Percentiles rank a stretch among this genome's conserved stretches.
These are phyloP conservation scores for Ernsta delagoae DNA, from an alignment of 2,888 invertebrate species.

Conservation along the genomic window DNA sequence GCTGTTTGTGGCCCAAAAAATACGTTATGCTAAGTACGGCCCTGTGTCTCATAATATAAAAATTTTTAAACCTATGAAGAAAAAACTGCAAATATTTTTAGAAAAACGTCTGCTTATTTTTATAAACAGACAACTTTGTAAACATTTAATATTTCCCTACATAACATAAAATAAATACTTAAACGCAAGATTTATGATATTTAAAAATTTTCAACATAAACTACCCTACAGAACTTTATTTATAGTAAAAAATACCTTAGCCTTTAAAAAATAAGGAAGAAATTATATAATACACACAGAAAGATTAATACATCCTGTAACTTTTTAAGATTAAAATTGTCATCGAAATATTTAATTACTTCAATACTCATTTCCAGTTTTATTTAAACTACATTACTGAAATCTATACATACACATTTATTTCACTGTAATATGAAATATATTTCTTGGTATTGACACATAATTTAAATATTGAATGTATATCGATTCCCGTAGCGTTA, in stretches of 20 bases:
- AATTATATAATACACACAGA: not conserved
- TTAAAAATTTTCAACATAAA: constrained; percentile 18
- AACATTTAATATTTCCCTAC: constrained; percentile 23
- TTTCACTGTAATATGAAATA: not conserved
- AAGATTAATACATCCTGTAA: not conserved
- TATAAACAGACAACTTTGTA: constrained; percentile 28
- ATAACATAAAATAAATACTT: constrained; percentile 7
- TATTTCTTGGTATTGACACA: not conserved
- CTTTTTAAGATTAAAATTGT: not conserved
- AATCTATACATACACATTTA: not conserved
- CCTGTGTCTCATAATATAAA: constrained; percentile 13
- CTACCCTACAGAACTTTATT: not conserved
- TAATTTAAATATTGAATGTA: not conserved
- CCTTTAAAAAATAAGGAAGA: not conserved
- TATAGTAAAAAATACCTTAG: not conserved
- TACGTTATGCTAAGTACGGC: constrained; percentile 33
- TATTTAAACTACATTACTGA: no score
- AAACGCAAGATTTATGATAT: constrained; percentile 17
- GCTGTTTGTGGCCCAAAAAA: not conserved
- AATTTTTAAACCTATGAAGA: constrained; percentile 21
- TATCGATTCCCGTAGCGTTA: constrained; percentile 17
- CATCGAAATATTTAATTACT: no score
- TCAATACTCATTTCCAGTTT: no score
- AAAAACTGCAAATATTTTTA: constrained; percentile 34
- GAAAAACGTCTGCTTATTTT: constrained; percentile 32